These are phyloP conservation scores for Eristalinus aeneus DNA, from an alignment of 2,888 invertebrate species.

Conservation along the genomic window DNA sequence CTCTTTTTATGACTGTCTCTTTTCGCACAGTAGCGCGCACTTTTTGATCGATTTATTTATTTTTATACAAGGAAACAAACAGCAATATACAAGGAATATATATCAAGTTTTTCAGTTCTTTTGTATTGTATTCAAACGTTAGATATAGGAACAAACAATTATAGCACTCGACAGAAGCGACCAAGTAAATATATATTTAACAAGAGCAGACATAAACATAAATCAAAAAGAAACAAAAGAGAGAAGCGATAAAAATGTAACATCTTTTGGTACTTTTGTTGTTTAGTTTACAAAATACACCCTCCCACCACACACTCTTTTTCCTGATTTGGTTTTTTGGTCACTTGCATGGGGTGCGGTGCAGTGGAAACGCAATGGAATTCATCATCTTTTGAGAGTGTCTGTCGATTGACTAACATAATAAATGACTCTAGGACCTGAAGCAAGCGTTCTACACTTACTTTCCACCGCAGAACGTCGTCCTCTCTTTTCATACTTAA, in stretches of 20 bases:
- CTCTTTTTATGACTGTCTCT: constrained; percentile 39
- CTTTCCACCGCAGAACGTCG: too few species aligned
- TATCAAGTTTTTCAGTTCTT: background rate
- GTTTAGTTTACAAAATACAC: background rate
- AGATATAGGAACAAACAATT: background rate
- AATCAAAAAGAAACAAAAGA: background rate
- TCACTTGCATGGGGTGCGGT: too few species aligned
- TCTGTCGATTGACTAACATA: too few species aligned
- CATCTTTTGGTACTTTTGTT: background rate
- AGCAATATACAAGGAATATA: background rate
- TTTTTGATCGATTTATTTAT: background rate
- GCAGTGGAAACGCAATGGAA: too few species aligned
- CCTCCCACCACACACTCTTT: background rate
- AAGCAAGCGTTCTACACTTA: too few species aligned
- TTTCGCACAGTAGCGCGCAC: background rate
- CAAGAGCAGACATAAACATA: background rate
- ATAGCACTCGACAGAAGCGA: background rate
- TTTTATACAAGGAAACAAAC: background rate
- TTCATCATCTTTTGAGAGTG: too few species aligned
- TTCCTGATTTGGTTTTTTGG: background rate
- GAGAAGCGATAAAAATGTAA: background rate
- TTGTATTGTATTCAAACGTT: background rate
- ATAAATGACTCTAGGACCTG: too few species aligned
- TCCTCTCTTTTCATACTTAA: too few species aligned
- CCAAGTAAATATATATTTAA: background rate